A percentile compares a stretch with the other conserved stretches of the same genome.
phyloP scores from a whole-genome alignment of 64 coral and sea anemone genomes.

The Acropora yongei region DNA sequence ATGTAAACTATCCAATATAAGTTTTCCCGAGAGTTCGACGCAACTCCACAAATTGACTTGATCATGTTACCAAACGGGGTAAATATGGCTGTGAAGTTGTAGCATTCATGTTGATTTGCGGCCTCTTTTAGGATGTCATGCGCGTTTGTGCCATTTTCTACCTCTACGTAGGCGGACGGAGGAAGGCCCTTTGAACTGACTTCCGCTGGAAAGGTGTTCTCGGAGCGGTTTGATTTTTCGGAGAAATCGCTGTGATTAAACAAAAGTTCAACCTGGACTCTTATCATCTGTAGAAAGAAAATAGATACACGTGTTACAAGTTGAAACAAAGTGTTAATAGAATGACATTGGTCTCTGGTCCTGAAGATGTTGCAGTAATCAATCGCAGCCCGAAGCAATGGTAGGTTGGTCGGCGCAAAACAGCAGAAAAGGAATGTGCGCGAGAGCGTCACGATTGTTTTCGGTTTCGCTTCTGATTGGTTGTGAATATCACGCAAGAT shows the following conservation, averaged over 20 bases:
- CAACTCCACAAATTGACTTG: conserved; percentile 48
- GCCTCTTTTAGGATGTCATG: conserved; percentile 64
- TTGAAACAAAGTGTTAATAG: neutral
- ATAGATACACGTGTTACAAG: neutral
- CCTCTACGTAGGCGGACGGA: neutral
- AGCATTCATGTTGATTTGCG: conserved; percentile 1
- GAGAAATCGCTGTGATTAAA: neutral
- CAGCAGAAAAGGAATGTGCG: neutral
- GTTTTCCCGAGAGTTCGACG: conserved; percentile 8
- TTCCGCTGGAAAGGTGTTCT: neutral
- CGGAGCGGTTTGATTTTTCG: neutral
- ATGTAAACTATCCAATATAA: conserved; percentile 79
- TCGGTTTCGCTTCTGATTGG: too few species aligned
- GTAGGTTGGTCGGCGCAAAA: too few species aligned
- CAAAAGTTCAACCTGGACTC: conserved; percentile 39
- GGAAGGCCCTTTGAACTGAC: neutral
- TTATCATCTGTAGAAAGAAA: conserved; percentile 29
- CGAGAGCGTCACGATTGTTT: neutral
- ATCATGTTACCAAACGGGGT: conserved; percentile 69
- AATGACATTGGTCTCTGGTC: neutral
- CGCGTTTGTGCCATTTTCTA: conserved; percentile 51
- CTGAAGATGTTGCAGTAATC: neutral
- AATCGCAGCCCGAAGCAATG: neutral
- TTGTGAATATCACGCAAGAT: too few species aligned
- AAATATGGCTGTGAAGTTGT: conserved; percentile 1